Conservation (phyloP, 1,140 invertebrate species). For the Eumeta japonica region DNA sequence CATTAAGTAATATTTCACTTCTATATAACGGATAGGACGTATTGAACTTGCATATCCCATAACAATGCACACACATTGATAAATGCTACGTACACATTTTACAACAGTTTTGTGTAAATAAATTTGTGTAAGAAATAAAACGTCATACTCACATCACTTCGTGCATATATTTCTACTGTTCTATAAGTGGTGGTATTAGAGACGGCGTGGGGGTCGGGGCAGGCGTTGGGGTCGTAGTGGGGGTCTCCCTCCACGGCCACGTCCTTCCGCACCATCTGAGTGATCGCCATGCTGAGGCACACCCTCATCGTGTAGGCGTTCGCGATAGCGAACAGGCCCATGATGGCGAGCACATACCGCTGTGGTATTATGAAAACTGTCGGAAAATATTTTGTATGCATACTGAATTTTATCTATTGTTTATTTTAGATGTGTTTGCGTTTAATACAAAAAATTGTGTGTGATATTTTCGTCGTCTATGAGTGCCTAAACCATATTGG, state of each 20-base stretch:
- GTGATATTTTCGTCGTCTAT: no score
- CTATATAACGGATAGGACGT: no score
- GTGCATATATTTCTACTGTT: no score
- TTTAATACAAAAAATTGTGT: no score
- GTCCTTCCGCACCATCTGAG: slow-evolving; percentile 63
- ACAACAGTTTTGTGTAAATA: neutral
- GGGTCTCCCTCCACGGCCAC: slow-evolving; percentile 24
- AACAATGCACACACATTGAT: no score
- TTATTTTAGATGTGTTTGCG: no score
- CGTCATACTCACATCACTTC: neutral
- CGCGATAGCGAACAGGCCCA: slow-evolving; percentile 64
- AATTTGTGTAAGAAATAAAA: neutral
- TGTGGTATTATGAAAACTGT: slow-evolving; percentile 50
- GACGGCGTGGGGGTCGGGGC: slow-evolving; percentile 20
- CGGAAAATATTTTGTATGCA: slow-evolving; percentile 16
- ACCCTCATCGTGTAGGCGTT: slow-evolving; percentile 71
- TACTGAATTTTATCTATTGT: no score
- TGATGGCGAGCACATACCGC: slow-evolving; percentile 58
- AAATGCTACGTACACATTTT: no score
- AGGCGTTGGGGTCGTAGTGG: slow-evolving; percentile 32
- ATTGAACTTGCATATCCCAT: no score
- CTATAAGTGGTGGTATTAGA: slow-evolving; percentile 16
- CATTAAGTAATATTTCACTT: no score
- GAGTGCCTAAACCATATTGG: no score
- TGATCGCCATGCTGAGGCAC: slow-evolving; percentile 71